Evolutionary conservation across 2,797 vertebrate species (phyloP).

Genomic region (Megalops cyprinoides): DNA sequence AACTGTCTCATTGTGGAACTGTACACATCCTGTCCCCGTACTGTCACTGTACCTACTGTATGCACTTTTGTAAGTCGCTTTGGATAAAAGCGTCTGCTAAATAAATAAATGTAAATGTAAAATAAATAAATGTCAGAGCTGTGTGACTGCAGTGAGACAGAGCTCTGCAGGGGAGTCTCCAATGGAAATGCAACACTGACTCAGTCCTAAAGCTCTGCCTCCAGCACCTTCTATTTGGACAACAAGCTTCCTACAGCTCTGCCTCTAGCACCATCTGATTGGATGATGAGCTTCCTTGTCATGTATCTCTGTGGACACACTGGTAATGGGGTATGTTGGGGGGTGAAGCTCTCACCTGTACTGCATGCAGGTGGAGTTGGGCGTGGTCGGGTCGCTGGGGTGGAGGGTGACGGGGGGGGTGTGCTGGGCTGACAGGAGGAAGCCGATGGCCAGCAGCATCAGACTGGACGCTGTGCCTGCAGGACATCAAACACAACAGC

Average conservation of each 20-base stretch:
- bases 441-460: constrained; percentile 85
- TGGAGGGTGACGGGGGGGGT: constrained; percentile 87
- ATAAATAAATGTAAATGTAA: too few relatives aligned
- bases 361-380: constrained; percentile 85
- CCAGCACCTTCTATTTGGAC: constrained; percentile 6
- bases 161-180: not conserved
- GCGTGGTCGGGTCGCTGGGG: constrained; percentile 75
- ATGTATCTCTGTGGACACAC: not conserved
- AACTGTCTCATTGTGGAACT: too few relatives aligned
- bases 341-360: constrained; percentile 70
- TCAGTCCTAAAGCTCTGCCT: not conserved
- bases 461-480: constrained; percentile 90
- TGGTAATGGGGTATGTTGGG: not conserved
- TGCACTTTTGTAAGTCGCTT: too few relatives aligned
- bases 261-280: not conserved
- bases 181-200: not conserved
- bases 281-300: not conserved
- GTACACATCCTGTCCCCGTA: too few relatives aligned
- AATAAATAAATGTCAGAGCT: too few relatives aligned
- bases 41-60: too few relatives aligned
- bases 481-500: not conserved
- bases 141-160: not conserved
- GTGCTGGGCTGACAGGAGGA: constrained; percentile 90
- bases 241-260: not conserved
- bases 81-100: too few relatives aligned